phyloP scores from a whole-genome alignment of 2,888 invertebrate species.

The Leptinotarsa rubiginosa region DNA sequence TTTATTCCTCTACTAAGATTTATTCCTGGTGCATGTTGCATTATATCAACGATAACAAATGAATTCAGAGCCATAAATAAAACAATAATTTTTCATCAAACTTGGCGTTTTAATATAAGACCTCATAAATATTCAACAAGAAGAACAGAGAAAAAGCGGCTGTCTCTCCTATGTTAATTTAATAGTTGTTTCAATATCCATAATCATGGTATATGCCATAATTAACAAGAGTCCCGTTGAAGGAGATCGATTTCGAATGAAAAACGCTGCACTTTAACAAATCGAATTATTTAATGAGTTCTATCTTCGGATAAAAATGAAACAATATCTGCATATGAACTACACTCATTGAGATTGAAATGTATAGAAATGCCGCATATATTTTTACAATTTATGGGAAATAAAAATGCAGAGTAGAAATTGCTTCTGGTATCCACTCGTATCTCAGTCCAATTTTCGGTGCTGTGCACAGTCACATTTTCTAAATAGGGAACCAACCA shows the following conservation, averaged over 20 bases:
- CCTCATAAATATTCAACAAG: conserved; percentile 63
- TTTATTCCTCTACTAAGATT: neutral
- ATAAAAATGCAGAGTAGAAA: neutral
- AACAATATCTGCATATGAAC: conserved; percentile 26
- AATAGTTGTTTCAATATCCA: conserved; percentile 58
- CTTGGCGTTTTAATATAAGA: conserved; percentile 45
- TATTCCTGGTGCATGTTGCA: conserved; percentile 8
- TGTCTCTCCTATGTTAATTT: conserved; percentile 60
- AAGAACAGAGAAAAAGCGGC: conserved; percentile 55
- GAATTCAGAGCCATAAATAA: conserved; percentile 34
- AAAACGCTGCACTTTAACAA: conserved; percentile 41
- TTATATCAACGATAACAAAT: conserved; percentile 30
- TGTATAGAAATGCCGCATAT: neutral
- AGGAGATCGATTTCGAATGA: conserved; percentile 29
- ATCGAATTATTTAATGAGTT: conserved; percentile 46
- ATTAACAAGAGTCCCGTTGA: conserved; percentile 33
- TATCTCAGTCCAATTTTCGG: too few species aligned
- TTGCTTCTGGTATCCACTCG: too few species aligned
- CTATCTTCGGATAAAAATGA: conserved; percentile 25
- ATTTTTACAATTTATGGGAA: neutral
- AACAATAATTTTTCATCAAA: conserved; percentile 56
- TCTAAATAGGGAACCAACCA: too few species aligned
- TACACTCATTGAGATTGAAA: conserved; percentile 9
- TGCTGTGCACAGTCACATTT: too few species aligned
- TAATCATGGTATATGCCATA: conserved; percentile 24